A percentile compares a stretch with the other conserved stretches of the same genome.
Evolutionary conservation across 2,797 vertebrate genomes (phyloP).

Genomic region (Oceanodroma leucorhoa): DNA sequence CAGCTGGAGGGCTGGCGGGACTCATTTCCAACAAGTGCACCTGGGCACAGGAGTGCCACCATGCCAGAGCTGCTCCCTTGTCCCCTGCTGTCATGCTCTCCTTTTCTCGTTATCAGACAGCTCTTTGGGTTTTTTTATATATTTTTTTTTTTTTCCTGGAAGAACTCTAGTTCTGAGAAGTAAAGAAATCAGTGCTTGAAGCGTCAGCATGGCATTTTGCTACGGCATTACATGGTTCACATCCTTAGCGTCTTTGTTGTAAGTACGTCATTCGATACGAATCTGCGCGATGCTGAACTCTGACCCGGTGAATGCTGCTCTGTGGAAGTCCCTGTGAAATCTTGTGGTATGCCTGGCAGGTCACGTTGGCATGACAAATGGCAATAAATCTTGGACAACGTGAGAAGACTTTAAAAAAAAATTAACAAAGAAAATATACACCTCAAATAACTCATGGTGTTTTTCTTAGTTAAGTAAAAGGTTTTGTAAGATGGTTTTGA

Average conservation of each 20-base stretch:
- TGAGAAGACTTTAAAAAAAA: neutral
- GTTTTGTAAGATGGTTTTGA: neutral
- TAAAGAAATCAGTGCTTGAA: neutral
- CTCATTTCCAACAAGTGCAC: neutral
- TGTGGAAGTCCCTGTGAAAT: slow-evolving; percentile 17
- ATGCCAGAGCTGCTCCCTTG: neutral
- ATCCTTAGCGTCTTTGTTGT: slow-evolving; percentile 12
- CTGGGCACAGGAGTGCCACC: neutral
- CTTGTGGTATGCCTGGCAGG: neutral
- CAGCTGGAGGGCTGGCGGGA: neutral
- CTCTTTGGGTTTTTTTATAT: neutral
- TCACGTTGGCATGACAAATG: neutral
- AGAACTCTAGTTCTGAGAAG: slow-evolving; percentile 5
- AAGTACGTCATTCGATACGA: neutral
- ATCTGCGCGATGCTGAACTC: neutral
- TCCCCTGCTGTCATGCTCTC: neutral
- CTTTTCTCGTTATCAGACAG: neutral
- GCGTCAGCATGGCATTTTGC: neutral
- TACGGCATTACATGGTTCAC: neutral
- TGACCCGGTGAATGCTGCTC: slow-evolving; percentile 21
- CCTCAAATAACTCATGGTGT: neutral
- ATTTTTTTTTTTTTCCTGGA: neutral
- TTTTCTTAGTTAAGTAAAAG: neutral
- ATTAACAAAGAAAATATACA: neutral
- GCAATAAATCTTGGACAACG: neutral